These are phyloP conservation scores for Cygnus atratus DNA, from an alignment of 2,113 vertebrate species.

Conservation along the genomic window DNA sequence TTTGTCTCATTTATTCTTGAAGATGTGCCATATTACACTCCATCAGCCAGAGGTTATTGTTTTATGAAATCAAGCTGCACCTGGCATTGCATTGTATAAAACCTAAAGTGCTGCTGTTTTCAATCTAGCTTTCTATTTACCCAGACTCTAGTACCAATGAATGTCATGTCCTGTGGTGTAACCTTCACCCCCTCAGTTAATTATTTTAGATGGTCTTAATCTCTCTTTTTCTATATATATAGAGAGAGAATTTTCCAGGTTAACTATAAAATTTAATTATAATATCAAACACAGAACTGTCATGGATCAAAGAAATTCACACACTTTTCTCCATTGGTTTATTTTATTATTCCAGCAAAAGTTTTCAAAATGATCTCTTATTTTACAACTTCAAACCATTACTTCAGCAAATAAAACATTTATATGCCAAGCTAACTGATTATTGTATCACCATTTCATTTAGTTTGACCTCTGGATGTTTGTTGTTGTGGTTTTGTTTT, in stretches of 20 bases:
- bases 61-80: conserved; percentile 68
- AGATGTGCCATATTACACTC: conserved; percentile 76
- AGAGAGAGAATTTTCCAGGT: neutral
- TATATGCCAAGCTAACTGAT: neutral
- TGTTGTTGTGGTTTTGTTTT: neutral
- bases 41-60: conserved; percentile 72
- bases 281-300: neutral
- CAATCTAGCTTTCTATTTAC: neutral
- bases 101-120: conserved; percentile 12
- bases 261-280: neutral
- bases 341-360: neutral
- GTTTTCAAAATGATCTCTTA: neutral
- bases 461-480: neutral
- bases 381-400: neutral
- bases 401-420: neutral
- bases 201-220: neutral
- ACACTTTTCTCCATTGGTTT: neutral
- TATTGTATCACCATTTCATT: neutral
- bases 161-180: neutral
- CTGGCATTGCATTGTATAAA: conserved; percentile 48
- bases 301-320: neutral
- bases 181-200: neutral
- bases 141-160: neutral
- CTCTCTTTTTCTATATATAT: neutral
- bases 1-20: conserved; percentile 82